Evolutionary conservation across 1,140 invertebrate species (phyloP).

Genomic region (Drosophila albomicans): DNA sequence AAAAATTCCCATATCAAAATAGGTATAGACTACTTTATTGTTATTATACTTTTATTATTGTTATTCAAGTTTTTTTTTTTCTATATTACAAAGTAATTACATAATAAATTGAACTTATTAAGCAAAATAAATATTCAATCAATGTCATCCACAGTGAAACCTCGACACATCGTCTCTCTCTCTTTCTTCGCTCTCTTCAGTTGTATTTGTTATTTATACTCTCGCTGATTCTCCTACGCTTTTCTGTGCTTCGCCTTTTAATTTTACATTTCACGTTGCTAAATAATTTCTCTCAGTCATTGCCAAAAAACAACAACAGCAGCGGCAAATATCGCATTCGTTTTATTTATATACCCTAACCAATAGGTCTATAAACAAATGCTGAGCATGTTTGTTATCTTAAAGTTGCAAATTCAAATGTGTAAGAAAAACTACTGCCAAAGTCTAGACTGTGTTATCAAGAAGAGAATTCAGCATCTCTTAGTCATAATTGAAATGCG

Average conservation of each 20-base stretch:
- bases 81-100: not conserved
- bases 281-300: conserved; percentile 26
- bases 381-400: not conserved
- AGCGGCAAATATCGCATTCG: not conserved
- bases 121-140: conserved; percentile 6
- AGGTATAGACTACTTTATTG: too few relatives aligned
- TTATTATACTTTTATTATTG: too few relatives aligned
- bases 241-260: not conserved
- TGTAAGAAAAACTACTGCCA: too few relatives aligned
- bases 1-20: too few relatives aligned
- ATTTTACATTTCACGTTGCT: conserved; percentile 4
- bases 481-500: not conserved
- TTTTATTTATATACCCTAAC: conserved; percentile 31
- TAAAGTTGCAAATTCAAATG: not conserved
- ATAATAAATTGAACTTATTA: not conserved
- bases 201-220: not conserved
- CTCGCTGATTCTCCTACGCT: conserved; percentile 6
- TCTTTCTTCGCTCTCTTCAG: not conserved
- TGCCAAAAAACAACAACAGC: conserved; percentile 25
- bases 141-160: conserved; percentile 12
- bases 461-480: not conserved
- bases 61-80: not conserved
- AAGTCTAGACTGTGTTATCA: too few relatives aligned
- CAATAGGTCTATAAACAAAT: conserved; percentile 6
- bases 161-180: not conserved